Evolutionary conservation across 1,140 invertebrate species (phyloP).

Genomic region (Drosophila lini): DNA sequence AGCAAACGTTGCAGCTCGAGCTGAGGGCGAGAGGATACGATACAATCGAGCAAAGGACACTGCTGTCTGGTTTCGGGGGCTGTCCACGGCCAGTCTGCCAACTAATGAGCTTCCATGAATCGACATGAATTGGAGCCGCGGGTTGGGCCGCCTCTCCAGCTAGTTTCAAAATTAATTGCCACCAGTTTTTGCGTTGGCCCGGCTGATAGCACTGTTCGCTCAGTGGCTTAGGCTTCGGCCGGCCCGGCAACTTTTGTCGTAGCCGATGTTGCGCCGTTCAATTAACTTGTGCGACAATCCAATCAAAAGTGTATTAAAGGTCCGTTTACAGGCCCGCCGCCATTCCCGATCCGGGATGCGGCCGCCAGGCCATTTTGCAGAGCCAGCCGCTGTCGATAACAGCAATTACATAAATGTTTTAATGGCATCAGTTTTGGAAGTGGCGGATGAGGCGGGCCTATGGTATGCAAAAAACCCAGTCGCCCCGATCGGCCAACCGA

Average conservation of each 20-base stretch:
- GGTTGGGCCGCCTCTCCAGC: constrained; percentile 23
- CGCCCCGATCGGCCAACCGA: constrained; percentile 48
- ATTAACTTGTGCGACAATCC: constrained; percentile 82
- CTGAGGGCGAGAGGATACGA: constrained; percentile 13
- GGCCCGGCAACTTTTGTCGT: constrained; percentile 12
- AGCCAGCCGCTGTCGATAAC: constrained; percentile 71
- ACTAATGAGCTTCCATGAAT: constrained; percentile 78
- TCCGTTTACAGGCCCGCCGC: constrained; percentile 53
- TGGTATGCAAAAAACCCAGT: constrained; percentile 35
- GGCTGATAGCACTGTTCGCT: constrained; percentile 19
- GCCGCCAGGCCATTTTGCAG: constrained; percentile 58
- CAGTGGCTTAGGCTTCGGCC: constrained; percentile 57
- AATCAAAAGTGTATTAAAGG: constrained; percentile 82
- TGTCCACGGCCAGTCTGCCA: constrained; percentile 31
- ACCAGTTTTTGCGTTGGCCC: constrained; percentile 47
- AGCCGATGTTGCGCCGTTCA: constrained; percentile 55
- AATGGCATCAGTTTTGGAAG: constrained; percentile 35
- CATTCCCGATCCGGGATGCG: constrained; percentile 24
- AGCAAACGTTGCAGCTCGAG: constrained; percentile 36
- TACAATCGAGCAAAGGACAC: constrained; percentile 47
- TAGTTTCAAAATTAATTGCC: constrained; percentile 77
- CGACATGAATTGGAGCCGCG: constrained; percentile 32
- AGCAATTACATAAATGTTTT: constrained; percentile 82
- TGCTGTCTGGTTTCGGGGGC: constrained; percentile 32
- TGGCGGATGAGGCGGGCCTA: constrained; percentile 8